Conservation (phyloP, 2,113 vertebrate genomes). For the Pyrgilauda ruficollis region DNA sequence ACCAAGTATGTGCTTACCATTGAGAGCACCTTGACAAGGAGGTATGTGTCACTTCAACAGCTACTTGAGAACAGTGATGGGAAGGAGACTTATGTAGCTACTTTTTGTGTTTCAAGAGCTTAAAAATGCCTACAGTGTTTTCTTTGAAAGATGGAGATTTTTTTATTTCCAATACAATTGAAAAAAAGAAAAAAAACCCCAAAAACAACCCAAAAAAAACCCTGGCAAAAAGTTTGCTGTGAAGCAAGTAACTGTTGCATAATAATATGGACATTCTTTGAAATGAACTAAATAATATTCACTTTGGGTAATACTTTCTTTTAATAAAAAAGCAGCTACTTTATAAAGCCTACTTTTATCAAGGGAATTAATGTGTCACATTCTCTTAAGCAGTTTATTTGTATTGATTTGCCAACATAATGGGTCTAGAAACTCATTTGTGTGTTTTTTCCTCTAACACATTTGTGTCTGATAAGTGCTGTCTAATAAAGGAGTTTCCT, state of each 20-base stretch:
- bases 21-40: neutral
- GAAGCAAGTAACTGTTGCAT: neutral
- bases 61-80: neutral
- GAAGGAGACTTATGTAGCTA: neutral
- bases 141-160: neutral
- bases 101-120: neutral
- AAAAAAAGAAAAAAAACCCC: neutral
- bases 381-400: neutral
- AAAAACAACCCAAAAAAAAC: no score
- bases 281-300: neutral
- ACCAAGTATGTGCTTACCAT: neutral
- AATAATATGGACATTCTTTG: neutral
- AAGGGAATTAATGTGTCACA: neutral
- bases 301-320: neutral
- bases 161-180: neutral
- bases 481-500: neutral
- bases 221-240: neutral
- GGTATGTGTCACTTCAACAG: rapidly evolving
- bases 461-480: neutral
- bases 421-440: neutral
- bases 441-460: neutral
- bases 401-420: neutral
- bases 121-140: neutral
- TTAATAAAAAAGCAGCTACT: neutral
- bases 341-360: neutral